These are phyloP conservation scores for Bellardia bayeri DNA, from an alignment of 2,888 invertebrate genomes.

Conservation along the genomic window DNA sequence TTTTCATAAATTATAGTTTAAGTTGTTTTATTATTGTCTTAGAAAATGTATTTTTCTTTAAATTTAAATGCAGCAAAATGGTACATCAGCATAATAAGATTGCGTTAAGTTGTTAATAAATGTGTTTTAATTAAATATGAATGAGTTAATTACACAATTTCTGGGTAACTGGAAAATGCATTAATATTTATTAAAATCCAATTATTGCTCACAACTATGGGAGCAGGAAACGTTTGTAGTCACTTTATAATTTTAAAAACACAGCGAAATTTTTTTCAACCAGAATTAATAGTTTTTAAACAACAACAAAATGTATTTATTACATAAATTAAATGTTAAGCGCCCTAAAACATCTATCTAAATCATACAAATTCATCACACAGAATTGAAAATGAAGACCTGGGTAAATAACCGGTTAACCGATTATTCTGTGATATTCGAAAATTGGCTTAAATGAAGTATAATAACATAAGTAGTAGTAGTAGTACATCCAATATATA, in stretches of 20 bases:
- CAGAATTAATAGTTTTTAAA: not conserved
- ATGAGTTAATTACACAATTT: constrained; percentile 53
- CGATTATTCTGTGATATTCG: no score
- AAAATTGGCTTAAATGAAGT: no score
- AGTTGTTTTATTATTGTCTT: not conserved
- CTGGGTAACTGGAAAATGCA: constrained; percentile 53
- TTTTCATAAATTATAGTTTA: constrained; percentile 29
- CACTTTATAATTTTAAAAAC: constrained; percentile 29
- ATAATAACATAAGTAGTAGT: no score
- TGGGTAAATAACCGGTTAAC: no score
- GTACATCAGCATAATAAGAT: constrained; percentile 17
- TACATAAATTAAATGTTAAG: no score
- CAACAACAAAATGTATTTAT: not conserved
- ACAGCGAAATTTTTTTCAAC: not conserved
- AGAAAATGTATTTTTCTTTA: constrained; percentile 15
- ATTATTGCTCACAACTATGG: not conserved
- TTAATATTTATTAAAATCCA: constrained; percentile 60
- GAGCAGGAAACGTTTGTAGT: constrained; percentile 3
- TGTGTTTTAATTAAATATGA: constrained; percentile 59
- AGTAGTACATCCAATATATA: no score
- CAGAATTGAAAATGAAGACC: no score
- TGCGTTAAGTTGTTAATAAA: constrained; percentile 63
- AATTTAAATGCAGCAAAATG: constrained; percentile 52
- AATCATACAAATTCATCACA: no score
- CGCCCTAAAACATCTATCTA: no score